Conservation (phyloP, 2,888 invertebrate genomes). For the Tetropium fuscum region DNA sequence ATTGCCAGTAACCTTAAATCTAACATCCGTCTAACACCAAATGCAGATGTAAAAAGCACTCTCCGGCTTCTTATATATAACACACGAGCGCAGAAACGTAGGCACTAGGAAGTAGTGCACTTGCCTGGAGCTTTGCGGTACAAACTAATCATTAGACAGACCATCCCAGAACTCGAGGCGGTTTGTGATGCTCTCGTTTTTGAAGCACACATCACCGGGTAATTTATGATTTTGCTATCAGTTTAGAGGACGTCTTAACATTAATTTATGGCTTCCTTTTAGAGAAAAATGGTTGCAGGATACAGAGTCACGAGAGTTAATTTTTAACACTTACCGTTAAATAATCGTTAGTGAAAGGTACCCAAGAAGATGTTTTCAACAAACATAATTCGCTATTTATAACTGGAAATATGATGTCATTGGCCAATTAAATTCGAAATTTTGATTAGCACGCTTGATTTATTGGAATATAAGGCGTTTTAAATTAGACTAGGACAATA, state of each 20-base stretch:
- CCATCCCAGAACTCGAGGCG: constrained; percentile 33
- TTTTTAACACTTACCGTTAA: constrained; percentile 4
- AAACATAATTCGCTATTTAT: constrained; percentile 6
- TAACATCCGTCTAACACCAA: no score
- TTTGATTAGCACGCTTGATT: constrained; percentile 12
- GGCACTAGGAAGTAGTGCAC: constrained; percentile 13
- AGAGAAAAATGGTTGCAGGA: constrained; percentile 7
- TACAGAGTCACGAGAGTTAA: constrained; percentile 8
- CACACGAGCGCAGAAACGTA: no score
- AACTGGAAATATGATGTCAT: neutral
- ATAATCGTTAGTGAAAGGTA: constrained; percentile 16
- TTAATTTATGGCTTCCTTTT: constrained; percentile 9
- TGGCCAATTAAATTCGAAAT: constrained; percentile 5
- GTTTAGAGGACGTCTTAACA: constrained; percentile 5
- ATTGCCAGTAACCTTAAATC: no score
- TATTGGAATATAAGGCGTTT: neutral
- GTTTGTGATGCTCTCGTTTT: constrained; percentile 35
- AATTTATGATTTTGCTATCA: constrained; percentile 15
- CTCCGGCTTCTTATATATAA: no score
- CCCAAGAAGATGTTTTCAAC: constrained; percentile 7
- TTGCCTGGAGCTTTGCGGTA: constrained; percentile 7
- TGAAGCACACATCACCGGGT: constrained; percentile 9
- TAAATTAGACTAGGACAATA: neutral
- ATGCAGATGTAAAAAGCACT: no score
- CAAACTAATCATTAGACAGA: constrained; percentile 26